Conservation (phyloP, 2,888 invertebrate genomes). For the Torymus auratus region DNA sequence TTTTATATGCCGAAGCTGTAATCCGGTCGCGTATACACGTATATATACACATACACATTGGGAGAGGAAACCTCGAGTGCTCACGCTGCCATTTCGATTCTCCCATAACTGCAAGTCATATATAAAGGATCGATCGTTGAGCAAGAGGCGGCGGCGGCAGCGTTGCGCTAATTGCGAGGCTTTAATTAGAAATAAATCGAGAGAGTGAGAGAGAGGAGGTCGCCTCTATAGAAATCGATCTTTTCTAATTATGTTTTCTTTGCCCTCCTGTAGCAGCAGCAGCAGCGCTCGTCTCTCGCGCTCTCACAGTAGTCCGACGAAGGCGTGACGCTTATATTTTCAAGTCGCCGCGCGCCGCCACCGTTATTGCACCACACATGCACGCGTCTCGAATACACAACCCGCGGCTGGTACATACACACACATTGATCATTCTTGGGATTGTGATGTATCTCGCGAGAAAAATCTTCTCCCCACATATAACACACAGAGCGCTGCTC, state of each 20-base stretch:
- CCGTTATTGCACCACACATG: constrained; percentile 29
- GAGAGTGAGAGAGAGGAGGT: neutral
- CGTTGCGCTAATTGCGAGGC: constrained; percentile 19
- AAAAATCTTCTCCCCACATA: no score
- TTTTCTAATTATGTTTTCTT: constrained; percentile 34
- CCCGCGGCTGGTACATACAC: no score
- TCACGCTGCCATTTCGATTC: neutral
- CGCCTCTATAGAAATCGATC: constrained; percentile 44
- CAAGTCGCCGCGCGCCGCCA: neutral
- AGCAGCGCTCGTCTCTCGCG: neutral
- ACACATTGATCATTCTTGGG: no score
- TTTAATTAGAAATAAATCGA: constrained; percentile 48
- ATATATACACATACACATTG: no score
- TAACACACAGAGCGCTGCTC: no score
- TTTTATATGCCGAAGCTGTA: no score
- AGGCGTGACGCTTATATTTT: constrained; percentile 35
- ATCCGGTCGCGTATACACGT: no score
- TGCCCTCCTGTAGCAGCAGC: constrained; percentile 7
- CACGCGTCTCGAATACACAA: no score
- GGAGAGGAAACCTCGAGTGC: neutral
- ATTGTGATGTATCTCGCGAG: no score
- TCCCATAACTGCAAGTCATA: constrained; percentile 32
- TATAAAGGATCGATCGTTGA: constrained; percentile 23
- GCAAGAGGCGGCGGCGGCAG: constrained; percentile 1
- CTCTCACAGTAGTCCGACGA: neutral